A percentile compares a stretch with the other conserved stretches of the same genome.
Conservation (phyloP, 2,888 invertebrate genomes). For the Euplagia quadripunctaria region DNA sequence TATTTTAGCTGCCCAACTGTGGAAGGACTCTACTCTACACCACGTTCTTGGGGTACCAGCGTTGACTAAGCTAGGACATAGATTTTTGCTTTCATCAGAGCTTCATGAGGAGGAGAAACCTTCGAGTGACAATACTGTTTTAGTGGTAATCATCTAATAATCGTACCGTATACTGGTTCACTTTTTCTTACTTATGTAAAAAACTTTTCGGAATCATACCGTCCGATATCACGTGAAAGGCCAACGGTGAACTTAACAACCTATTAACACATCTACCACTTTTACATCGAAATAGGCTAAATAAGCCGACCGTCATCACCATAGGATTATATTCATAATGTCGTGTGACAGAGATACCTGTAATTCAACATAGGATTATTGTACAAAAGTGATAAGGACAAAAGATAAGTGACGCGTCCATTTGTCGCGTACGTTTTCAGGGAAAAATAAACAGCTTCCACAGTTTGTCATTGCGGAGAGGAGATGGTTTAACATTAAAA, state of each 20-base stretch:
- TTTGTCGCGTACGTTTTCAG: slow-evolving; percentile 43
- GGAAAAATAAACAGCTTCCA: neutral
- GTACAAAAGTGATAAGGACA: slow-evolving; percentile 48
- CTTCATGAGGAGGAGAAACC: too few species aligned
- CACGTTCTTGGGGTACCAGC: too few species aligned
- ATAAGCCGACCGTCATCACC: slow-evolving; percentile 60
- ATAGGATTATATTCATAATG: slow-evolving; percentile 59
- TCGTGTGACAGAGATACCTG: slow-evolving; percentile 54
- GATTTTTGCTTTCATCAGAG: too few species aligned
- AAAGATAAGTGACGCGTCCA: slow-evolving; percentile 64
- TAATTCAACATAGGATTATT: neutral
- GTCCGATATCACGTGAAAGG: neutral
- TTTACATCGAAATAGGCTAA: slow-evolving; percentile 20
- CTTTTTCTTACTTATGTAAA: too few species aligned
- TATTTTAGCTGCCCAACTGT: too few species aligned
- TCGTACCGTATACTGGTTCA: too few species aligned
- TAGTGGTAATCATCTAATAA: too few species aligned
- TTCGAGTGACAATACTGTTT: too few species aligned
- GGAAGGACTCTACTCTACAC: too few species aligned
- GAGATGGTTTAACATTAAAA: neutral
- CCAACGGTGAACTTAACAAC: neutral
- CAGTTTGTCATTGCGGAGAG: neutral
- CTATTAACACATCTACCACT: slow-evolving; percentile 7
- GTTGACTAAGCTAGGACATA: too few species aligned
- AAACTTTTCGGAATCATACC: neutral